phyloP scores from a whole-genome alignment of 2,888 invertebrate genomes.

The Perithous albicinctus region DNA sequence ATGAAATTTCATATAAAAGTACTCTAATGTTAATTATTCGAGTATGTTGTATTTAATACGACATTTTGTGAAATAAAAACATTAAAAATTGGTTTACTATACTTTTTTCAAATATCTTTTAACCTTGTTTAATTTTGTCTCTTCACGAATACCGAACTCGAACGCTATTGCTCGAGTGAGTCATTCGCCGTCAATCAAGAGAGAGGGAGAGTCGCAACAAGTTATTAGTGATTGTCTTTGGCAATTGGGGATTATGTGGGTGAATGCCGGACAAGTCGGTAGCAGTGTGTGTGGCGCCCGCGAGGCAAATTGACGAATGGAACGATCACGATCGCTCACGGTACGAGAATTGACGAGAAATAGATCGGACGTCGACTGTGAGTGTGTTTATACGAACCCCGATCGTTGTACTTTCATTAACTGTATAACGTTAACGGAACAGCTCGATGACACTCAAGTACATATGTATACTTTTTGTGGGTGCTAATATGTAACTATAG shows the following conservation, averaged over 20 bases:
- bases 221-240: conserved; percentile 83
- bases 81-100: no score
- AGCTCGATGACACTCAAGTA: conserved; percentile 36
- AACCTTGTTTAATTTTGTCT: not conserved
- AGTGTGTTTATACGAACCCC: conserved; percentile 4
- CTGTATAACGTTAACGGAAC: conserved; percentile 28
- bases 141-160: conserved; percentile 34
- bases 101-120: no score
- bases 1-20: no score
- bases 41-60: no score
- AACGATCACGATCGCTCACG: conserved; percentile 26
- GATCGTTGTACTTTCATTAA: conserved; percentile 56
- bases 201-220: conserved; percentile 73
- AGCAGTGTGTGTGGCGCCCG: not conserved
- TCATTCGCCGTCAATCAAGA: conserved; percentile 82
- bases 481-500: conserved; percentile 10
- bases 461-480: conserved; percentile 3
- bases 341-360: conserved; percentile 27
- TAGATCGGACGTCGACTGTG: conserved; percentile 10
- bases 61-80: no score
- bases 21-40: no score
- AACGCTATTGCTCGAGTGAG: conserved; percentile 72
- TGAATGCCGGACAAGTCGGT: conserved; percentile 20
- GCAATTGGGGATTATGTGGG: conserved; percentile 78
- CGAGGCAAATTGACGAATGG: conserved; percentile 2